Percentiles rank a stretch among this genome's conserved stretches.
These are phyloP conservation scores for Anoplius nigerrimus DNA, from an alignment of 2,888 invertebrate genomes.

Conservation along the genomic window DNA sequence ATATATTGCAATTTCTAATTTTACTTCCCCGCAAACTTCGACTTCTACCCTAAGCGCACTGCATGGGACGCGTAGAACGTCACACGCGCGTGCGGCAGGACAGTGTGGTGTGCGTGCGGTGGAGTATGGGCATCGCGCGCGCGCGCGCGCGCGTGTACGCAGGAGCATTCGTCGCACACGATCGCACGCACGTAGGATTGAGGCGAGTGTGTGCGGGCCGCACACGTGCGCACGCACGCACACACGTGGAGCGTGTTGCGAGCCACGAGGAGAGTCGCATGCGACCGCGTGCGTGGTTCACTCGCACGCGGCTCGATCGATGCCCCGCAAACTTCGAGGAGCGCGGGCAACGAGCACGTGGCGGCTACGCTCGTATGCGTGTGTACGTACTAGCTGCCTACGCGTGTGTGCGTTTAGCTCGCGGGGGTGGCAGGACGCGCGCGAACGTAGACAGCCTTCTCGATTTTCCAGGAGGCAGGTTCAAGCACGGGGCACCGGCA, in stretches of 20 bases:
- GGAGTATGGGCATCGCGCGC: slow-evolving; percentile 26
- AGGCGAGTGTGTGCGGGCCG: too few species aligned
- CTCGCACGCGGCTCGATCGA: slow-evolving; percentile 60
- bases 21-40: too few species aligned
- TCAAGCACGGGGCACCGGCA: not conserved
- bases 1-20: too few species aligned
- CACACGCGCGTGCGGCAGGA: too few species aligned
- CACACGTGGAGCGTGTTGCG: slow-evolving; percentile 40
- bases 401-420: not conserved
- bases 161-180: slow-evolving; percentile 15
- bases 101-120: too few species aligned
- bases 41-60: too few species aligned
- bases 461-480: slow-evolving; percentile 3
- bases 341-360: slow-evolving; percentile 60
- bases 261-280: slow-evolving; percentile 50
- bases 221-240: slow-evolving; percentile 35
- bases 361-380: slow-evolving; percentile 24
- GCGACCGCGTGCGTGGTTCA: slow-evolving; percentile 52
- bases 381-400: slow-evolving; percentile 6
- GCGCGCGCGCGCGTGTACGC: slow-evolving; percentile 41
- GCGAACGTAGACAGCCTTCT: not conserved
- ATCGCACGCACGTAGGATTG: too few species aligned
- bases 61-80: too few species aligned
- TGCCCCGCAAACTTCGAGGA: slow-evolving; percentile 66
- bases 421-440: too few species aligned